Evolutionary conservation across 2,113 vertebrate species (phyloP), one percentile per base, ranked within the genome.

Genomic region (Propithecus coquereli): DNA sequence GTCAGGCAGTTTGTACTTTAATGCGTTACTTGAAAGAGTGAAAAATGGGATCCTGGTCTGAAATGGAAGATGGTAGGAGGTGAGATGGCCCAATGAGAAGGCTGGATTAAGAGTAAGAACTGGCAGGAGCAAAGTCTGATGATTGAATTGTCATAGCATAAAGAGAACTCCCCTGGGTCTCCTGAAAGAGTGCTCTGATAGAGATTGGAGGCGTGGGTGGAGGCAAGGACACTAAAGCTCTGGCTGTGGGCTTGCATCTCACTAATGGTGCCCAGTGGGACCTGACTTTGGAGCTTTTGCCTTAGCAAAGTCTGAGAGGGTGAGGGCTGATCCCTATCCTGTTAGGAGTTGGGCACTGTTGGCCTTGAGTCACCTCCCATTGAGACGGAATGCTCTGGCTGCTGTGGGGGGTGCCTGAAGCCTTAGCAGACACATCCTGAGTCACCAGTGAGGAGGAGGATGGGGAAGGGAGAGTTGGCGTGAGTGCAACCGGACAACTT

Each of bases 351-450:
- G 43, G 32, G 61, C 20, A 10, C 43, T 77, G 1, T 54, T 71
- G 76, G 17, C 71, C 59, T 68, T 17, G 40, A 43, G 14, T 57
- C 34, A 16, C 74, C 65, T 91, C 40, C 68, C 68, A 27, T 1
- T 70, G 81, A 59, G n/a, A 63, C 27, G 2, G 66, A 32, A 74
- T 25, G n/a, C 45, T 85, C 43, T 43, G 25, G 23, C 43, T 76
- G 6, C 61, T 4, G 0, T 34, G 23, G 68, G 57, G 9, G 25
- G 1, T 17, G 34, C 40, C 40, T n/a, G n/a, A 59, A 80, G 59
- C 63, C n/a, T 90, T 45, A 47, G 9, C 65, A 79, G 90, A 73
- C 22, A 82, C 34, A 76, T 50, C 30, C 65, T 12, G 10, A 37
- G 5, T 63, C 32, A 0, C 40, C 8, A 32, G 34, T 11, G 34